Base-by-base conservation (phyloP, 2,113 vertebrate species). In the Eublepharis macularius region DNA sequence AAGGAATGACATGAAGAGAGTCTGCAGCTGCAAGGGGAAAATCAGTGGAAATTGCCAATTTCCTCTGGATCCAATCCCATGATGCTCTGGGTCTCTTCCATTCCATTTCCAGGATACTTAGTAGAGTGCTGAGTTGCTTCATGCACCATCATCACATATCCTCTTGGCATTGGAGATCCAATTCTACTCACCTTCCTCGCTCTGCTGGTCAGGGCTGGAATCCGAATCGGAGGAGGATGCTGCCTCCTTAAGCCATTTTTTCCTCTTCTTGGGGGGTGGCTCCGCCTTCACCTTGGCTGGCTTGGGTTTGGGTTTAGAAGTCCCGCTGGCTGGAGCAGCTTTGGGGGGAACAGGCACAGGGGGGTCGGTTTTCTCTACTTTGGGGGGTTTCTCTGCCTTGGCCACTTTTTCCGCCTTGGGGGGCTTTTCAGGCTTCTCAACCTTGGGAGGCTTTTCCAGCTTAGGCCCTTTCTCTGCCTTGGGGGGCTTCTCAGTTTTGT, bases 231-330 rank as follows among this genome's bases (percentile, higher is more conserved):
- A 75, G 0, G 96, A 98, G 9, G 97, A 93, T 0, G 86, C 96
- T 0, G 96, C 96, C 82, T 98, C 98, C 80, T 97, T 98, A 76
- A 98, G 95, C 98, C 98, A 98, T 93, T 97, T 98, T 96, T 98
- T 98, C 88, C 98, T 97, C 93, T 98, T 98, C 93, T 98, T 98
- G 1, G 98, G 98, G 0, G 98, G 98, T 0, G 98, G 98, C 87
- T 98, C 98, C 0, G 97, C 98, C 92, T 98, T 98, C 72, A 97
- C 97, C 90, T 98, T 98, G 47, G 94, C 47, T 88, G 87, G 97
- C 92, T 94, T 94, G 66, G 94, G 79, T 54, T 98, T 98, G 60
- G 96, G 95, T 34, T 91, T 92, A 8, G 82, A 81, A 2, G 78
- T 29, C 49, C 77, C 66, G 9, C 88, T 80, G 10, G 94, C 93